These are phyloP conservation scores for Ameiurus melas DNA, from an alignment of 2,113 vertebrate species.

Conservation along the genomic window DNA sequence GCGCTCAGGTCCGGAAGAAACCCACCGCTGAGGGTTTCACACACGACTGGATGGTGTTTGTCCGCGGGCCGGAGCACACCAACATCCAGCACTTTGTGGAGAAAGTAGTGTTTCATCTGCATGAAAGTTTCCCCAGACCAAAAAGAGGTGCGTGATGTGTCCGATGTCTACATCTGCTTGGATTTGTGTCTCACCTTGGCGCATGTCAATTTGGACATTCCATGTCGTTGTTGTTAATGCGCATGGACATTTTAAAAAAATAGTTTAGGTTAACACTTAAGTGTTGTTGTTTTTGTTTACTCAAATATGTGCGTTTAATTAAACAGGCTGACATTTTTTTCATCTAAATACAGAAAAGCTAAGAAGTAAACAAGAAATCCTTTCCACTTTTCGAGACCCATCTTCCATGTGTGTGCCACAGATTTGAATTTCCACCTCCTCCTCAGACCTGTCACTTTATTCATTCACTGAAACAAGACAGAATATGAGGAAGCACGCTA, in stretches of 20 bases:
- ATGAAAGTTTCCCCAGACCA: constrained; percentile 96
- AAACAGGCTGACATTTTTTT: neutral
- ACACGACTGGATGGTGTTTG: constrained; percentile 99
- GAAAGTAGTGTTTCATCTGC: constrained; percentile 98
- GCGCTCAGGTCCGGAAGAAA: constrained; percentile 95
- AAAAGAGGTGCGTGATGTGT: constrained; percentile 82
- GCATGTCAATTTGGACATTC: neutral
- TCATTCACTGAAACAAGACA: neutral
- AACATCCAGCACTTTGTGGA: constrained; percentile 99
- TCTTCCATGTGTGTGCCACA: neutral
- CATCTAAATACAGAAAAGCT: neutral
- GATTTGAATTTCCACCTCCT: no score
- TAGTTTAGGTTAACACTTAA: no score
- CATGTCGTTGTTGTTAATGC: neutral
- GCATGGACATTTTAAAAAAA: neutral
- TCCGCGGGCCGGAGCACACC: constrained; percentile 93
- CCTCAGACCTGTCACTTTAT: neutral
- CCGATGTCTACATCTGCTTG: neutral
- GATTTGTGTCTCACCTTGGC: neutral
- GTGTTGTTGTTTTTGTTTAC: neutral
- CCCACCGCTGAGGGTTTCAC: constrained; percentile 97
- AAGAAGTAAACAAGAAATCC: neutral
- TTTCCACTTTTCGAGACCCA: neutral
- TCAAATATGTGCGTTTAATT: neutral
- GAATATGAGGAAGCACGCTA: neutral